Base-by-base conservation (phyloP, 2,113 vertebrate species). In the Podilymbus podiceps region DNA sequence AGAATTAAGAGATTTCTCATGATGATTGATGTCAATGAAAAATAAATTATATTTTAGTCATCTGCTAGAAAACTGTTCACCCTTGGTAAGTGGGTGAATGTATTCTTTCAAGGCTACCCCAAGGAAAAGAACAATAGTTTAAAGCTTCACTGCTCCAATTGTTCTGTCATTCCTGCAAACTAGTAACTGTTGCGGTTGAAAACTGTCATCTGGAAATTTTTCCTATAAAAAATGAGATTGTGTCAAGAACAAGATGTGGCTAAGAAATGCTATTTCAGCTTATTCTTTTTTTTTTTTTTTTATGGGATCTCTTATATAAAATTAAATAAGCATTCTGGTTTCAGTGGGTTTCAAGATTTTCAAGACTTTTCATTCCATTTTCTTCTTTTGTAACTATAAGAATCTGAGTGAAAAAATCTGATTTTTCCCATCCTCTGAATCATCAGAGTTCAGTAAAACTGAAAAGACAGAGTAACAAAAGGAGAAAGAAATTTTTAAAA, bases 141-240 rank as follows among this genome's bases (percentile, higher is more conserved):
- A 85, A 94, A 90, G 47, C 55, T 91, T 91, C 88, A 50, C 66
- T 96, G 66, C 59, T 96, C 63, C 66, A 80, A 76, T 66, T 91
- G 58, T 89, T 91, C 88, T 85, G 80, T 85, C 78, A 85, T 96
- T 80, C 46, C 42, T 85, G 59, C 22, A 88, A 88, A 15, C n/a
- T 35, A 67, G 44, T 38, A 82, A 93, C 63, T 64, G n/a, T 17
- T 90, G 49, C 9, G 2, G 62, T 59, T 94, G 62, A 79, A 96
- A 91, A 94, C 21, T 73, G 62, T 88, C 62, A 91, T 79, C 49
- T 73, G 63, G 42, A 96, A 89, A 8, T 16, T 76, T 91, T 85
- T 77, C 58, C 42, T 72, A 25, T 62, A 38, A 85, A 92, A 92
- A 77, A 47, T 52, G 14, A 27, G 8, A 74, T 46, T 64, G 35